A percentile compares a stretch with the other conserved stretches of the same genome.
phyloP scores from a whole-genome alignment of 2,113 vertebrate genomes.

The Ptilonorhynchus violaceus region DNA sequence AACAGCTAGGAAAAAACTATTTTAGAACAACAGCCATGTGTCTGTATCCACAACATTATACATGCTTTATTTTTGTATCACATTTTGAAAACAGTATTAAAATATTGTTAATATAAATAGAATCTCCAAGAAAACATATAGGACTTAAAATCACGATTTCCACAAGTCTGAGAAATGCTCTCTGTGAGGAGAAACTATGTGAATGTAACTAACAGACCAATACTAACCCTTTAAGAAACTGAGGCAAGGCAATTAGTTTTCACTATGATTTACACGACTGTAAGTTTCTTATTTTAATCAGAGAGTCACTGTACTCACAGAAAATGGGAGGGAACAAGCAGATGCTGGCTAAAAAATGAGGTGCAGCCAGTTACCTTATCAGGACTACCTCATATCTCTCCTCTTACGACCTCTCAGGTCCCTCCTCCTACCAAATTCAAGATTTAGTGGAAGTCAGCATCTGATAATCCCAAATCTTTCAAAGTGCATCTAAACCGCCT shows the following conservation, averaged over 20 bases:
- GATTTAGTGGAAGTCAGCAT: not conserved
- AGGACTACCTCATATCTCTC: not conserved
- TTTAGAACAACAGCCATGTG: not conserved
- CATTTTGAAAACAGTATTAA: not conserved
- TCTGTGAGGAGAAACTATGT: not conserved
- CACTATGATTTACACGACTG: not conserved
- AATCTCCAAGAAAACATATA: not conserved
- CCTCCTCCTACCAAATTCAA: not conserved
- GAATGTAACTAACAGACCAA: not conserved
- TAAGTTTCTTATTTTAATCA: not conserved
- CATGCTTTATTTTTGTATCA: not conserved
- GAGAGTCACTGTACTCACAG: accelerated
- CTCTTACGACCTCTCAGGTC: not conserved
- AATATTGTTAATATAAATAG: not conserved
- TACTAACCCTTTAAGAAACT: not conserved
- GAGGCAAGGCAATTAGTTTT: not conserved
- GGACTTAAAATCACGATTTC: not conserved
- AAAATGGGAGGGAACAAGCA: not conserved
- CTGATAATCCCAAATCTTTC: not conserved
- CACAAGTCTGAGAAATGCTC: not conserved
- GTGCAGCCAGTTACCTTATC: not conserved
- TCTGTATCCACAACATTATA: not conserved
- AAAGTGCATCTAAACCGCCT: not conserved
- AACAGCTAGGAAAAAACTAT: not conserved
- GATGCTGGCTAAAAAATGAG: not conserved